A percentile compares a stretch with the other conserved stretches of the same genome.
Evolutionary conservation across 2,888 invertebrate species (phyloP).

Genomic region (Vanessa cardui): DNA sequence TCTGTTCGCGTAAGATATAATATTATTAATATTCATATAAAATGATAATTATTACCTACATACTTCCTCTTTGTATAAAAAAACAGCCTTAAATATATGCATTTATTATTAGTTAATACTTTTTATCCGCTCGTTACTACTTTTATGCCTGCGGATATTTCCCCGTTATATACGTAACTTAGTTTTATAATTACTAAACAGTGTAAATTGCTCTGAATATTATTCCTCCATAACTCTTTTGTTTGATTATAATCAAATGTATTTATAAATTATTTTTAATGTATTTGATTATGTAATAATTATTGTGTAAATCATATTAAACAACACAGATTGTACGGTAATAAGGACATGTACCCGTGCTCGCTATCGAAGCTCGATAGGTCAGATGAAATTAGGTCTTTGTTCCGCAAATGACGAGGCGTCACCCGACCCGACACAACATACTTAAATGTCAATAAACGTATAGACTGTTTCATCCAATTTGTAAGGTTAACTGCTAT

Average conservation of each 20-base stretch:
- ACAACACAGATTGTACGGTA: neutral
- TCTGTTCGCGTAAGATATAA: too few relatives aligned
- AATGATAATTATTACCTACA: too few relatives aligned
- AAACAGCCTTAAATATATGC: too few relatives aligned
- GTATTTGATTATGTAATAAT: neutral
- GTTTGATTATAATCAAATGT: neutral
- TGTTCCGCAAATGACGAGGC: constrained; percentile 45
- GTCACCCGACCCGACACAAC: constrained; percentile 43
- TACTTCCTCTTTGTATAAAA: too few relatives aligned
- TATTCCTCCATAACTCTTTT: neutral
- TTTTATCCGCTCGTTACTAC: too few relatives aligned
- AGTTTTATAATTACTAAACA: too few relatives aligned
- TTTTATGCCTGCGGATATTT: neutral
- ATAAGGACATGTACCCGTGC: constrained; percentile 13
- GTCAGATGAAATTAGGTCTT: constrained; percentile 47
- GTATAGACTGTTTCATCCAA: neutral
- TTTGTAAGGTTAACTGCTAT: constrained; percentile 10
- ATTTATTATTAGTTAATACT: too few relatives aligned
- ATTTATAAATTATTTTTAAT: neutral
- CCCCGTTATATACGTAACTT: neutral
- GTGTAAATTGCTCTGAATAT: neutral
- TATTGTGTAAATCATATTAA: neutral
- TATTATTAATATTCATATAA: too few relatives aligned
- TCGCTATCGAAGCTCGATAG: constrained; percentile 38
- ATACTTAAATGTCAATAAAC: constrained; percentile 46